Evolutionary conservation across 2,888 invertebrate species (phyloP), one percentile per base, ranked within the genome.

Genomic region (Petrolisthes manimaculis): DNA sequence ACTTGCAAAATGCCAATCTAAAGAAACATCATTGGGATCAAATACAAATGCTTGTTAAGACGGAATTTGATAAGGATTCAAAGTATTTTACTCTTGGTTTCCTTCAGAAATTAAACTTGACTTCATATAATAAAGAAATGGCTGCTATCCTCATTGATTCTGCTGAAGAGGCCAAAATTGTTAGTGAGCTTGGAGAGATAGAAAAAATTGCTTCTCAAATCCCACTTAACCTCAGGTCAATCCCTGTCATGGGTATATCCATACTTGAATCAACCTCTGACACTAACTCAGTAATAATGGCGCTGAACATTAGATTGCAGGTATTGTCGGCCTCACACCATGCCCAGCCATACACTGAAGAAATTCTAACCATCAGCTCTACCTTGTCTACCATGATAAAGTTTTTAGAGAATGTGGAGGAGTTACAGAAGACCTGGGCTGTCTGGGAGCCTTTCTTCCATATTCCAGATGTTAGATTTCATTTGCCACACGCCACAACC

Each of bases 21-120:
- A 83, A 83, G 77, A n/a, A 53, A 5, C 90, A 90, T 88, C 90
- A 90, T 67, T 90, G 90, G 90, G 55, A 79, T 14, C 83, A 86
- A 51, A 88, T 90, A 5, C 75, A 89, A 56, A 74, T 71, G 8
- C 69, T 89, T 9, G 86, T 89, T 14, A 86, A 86, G 24, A 77
- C 83, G 12, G 86, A 89, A 18, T 86, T 88, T 78, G 86, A 86
- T 74, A 84, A 88, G 21, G 75, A 87, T n/a, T 90, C 88, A 24
- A 74, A 82, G 51, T 54, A 56, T 4, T 88, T 90, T 86, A 88
- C 90, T 14, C 79, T 90, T 61, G 84, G 86, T 9, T 86, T 61
- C 75, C 89, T 90, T 6, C 84, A 89, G 53, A 83, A 87, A 21
- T 74, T 89, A n/a, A 88, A 89, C 24, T 82, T 89, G 69, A 86